Evolutionary conservation across 2,888 invertebrate species (phyloP).

Genomic region (Leucania comma): DNA sequence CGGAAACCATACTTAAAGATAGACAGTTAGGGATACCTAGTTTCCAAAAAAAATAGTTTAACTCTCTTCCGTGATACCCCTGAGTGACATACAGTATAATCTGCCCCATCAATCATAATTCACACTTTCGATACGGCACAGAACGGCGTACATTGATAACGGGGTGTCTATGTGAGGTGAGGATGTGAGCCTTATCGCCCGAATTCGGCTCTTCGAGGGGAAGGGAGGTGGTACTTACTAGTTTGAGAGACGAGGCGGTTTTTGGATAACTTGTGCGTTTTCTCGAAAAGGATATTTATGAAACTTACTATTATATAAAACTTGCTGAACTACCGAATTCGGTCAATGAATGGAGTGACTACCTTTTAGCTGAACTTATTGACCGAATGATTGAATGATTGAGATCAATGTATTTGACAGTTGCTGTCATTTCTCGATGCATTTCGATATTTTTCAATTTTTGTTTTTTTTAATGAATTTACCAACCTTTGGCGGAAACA

Average conservation of each 20-base stretch:
- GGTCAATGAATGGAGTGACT: no score
- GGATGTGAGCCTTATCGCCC: constrained; percentile 42
- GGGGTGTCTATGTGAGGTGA: constrained; percentile 23
- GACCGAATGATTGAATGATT: no score
- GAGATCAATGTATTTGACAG: no score
- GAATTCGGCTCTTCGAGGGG: constrained; percentile 13
- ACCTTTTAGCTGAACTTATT: no score
- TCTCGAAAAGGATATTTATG: not conserved
- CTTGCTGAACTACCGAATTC: no score
- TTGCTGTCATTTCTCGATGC: no score
- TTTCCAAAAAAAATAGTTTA: not conserved
- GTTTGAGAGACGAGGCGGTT: constrained; percentile 7
- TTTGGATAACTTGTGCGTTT: not conserved
- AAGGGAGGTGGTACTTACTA: constrained; percentile 7
- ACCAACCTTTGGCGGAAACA: no score
- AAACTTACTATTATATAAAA: not conserved
- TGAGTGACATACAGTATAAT: constrained; percentile 47
- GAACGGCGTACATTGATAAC: constrained; percentile 57
- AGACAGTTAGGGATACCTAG: no score
- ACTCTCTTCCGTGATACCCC: constrained; percentile 38
- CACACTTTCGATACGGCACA: constrained; percentile 55
- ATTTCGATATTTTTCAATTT: no score
- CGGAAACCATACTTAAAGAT: no score
- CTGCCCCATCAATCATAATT: constrained; percentile 65
- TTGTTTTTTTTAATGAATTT: no score